Base-by-base conservation (phyloP, 1,140 invertebrate species). In the Ephestia elutella region DNA sequence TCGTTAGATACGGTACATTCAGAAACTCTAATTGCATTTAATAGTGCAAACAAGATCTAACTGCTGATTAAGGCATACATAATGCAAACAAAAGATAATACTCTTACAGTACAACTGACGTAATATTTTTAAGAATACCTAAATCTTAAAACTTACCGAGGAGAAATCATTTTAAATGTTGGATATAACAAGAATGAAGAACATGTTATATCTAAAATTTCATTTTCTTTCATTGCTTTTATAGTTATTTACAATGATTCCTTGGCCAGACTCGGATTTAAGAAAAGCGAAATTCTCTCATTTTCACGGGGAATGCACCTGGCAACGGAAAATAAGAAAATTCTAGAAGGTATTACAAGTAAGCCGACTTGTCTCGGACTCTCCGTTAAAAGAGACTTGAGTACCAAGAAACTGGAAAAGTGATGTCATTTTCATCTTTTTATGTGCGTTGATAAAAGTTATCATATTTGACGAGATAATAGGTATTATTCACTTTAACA, bases 271-370 rank as follows among this genome's bases (percentile, higher is more conserved):
- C 13, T 44, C 2, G 38, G 10, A 44, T 44, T 2, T 8, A 11
- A 50, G 49, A 13, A 25, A 53, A 53, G 50, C 10, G 25, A 60
- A 54, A 72, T 68, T 78, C 73, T 68, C 57, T 54, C 65, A 68
- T 73, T 75, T 77, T 68, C 60, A 50, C 66, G 30, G 59, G 55
- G 48, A 74, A 59, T 77, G 68, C 71, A 76, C 68, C 77, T 79
- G 75, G 66, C 65, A 62, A 66, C 53, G 62, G 66, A 62, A 74
- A 78, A 75, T 74, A 63, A 63, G 69, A 74, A 73, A 73, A 72
- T 67, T 73, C 65, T 78, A 75, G 60, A 56, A 70, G 55, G 68
- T 63, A 66, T 71, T 73, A 66, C 71, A 66, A 74, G 71, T 81
- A 78, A 81, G 69, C 75, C 71, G 71, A 68, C 69, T 74, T 70